Evolutionary conservation across 1,140 invertebrate species (phyloP).

Genomic region (Apis mellifera): Amel_HAv3.1 CM009932.2:5206001-5206500

Average conservation of each 20-base stretch:
- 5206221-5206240: no score
- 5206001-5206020: constrained; percentile 44
- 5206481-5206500: no score
- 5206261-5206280: background rate
- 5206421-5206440: no score
- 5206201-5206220: no score
- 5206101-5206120: constrained; percentile 54
- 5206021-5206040: constrained; percentile 50
- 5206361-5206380: no score
- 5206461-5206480: no score
- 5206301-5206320: background rate
- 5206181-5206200: background rate
- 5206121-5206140: constrained; percentile 39
- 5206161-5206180: constrained; percentile 7
- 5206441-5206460: no score
- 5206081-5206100: constrained; percentile 54
- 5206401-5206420: no score
- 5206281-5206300: background rate
- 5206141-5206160: constrained; percentile 8
- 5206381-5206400: no score
- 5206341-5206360: no score
- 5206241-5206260: no score
- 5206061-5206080: constrained; percentile 42
- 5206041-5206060: constrained; percentile 49
- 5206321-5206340: no score